Base-by-base conservation (phyloP, 1,140 invertebrate species). In the Pseudomyrmex gracilis region DNA sequence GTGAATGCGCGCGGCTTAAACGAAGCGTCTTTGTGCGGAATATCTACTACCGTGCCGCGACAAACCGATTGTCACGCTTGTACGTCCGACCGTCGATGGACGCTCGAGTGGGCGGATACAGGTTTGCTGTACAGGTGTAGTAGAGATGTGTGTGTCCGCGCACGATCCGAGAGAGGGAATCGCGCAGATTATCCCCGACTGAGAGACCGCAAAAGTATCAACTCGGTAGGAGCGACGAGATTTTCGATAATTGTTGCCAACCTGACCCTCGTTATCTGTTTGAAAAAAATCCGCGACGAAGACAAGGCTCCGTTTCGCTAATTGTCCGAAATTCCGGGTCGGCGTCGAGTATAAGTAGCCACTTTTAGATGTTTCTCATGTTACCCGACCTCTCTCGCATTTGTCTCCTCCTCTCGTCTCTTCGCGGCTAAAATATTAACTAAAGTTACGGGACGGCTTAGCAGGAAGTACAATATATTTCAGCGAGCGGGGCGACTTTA, bases 271-370 rank as follows among this genome's bases (percentile, higher is more conserved):
- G 80, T 83, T 76, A 76, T 43, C 49, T 3, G 71, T 73, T 57
- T 83, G 43, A 73, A 77, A 34, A 34, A 22, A 66, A 83, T 74
- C 66, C 20, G 80, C 71, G 51, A 83, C 71, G 5, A 22, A 49
- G 63, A 13, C 73, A 51, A 34, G 17, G 3, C 34, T 63, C 58
- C 63, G 63, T 49, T 47, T 20, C 45, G 34, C 64, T 83, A 77
- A 83, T 83, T 83, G 73, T 51, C 82, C 63, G 60, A 82, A 82
- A 66, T 84, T 66, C 76, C 58, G 49, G 49, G 55, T 70, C 61
- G 64, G 24, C 49, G 64, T 78, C 66, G n/a, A 34, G 34, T 34
- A 34, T 84, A 78, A 78, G 53, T 61, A 74, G 80, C 47, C 43
- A 20, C 71, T 51, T 73, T 82, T 73, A 64, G 61, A 57, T 55